Evolutionary conservation across 2,797 vertebrate species (phyloP).

Genomic region (Helarctos malayanus): DNA sequence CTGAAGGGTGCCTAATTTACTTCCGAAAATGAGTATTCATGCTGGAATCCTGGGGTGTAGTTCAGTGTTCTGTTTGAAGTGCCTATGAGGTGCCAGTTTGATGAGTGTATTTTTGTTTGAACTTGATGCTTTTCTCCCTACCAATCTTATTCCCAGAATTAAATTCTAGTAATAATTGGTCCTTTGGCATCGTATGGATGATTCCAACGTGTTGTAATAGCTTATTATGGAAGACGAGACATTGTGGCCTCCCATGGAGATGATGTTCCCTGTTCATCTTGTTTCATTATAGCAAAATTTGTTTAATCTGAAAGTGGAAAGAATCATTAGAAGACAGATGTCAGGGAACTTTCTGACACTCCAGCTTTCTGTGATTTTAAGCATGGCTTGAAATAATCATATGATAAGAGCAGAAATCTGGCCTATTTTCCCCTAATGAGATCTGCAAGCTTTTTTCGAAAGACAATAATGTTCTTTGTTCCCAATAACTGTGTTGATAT

Average conservation of each 20-base stretch:
- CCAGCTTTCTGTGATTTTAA: conserved; percentile 5
- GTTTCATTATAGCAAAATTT: conserved; percentile 60
- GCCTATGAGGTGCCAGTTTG: conserved; percentile 15
- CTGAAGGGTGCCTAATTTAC: conserved; percentile 53
- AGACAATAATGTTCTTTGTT: neutral
- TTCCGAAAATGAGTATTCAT: conserved; percentile 54
- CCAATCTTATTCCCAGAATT: conserved; percentile 66
- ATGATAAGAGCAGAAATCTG: conserved; percentile 20
- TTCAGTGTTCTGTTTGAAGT: conserved; percentile 54
- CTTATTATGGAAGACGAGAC: conserved; percentile 11
- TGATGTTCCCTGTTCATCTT: neutral
- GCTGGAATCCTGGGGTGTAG: conserved; percentile 44
- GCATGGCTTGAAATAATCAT: conserved; percentile 50
- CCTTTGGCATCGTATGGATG: neutral
- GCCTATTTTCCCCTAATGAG: conserved; percentile 51
- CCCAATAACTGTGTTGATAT: neutral
- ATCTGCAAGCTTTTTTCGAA: conserved; percentile 43
- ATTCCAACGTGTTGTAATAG: neutral
- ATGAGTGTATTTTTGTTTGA: conserved; percentile 63
- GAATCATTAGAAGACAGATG: conserved; percentile 39
- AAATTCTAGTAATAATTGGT: conserved; percentile 59
- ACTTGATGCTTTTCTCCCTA: conserved; percentile 24
- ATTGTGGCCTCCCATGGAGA: conserved; percentile 22
- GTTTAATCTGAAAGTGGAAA: conserved; percentile 68
- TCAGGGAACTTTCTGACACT: conserved; percentile 34